Conservation (phyloP, 2,113 vertebrate species). For the Microcebus murinus region DNA sequence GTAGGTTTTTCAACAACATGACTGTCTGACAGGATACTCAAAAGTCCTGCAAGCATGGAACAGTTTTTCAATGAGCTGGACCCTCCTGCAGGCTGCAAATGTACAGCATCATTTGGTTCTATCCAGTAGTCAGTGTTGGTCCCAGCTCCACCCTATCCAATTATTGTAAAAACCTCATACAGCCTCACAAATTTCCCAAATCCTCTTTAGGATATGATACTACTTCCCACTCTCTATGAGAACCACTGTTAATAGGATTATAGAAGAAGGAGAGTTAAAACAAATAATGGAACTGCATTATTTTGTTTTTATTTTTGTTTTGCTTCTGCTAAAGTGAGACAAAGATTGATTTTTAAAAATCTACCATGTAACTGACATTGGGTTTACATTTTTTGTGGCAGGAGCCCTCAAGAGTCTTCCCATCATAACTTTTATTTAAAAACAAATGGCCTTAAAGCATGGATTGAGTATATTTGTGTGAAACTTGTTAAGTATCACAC, state of each 20-base stretch:
- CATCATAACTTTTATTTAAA: not conserved
- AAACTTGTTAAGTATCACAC: not conserved
- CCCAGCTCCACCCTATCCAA: not conserved
- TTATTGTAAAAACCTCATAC: not conserved
- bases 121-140: not conserved
- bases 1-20: not conserved
- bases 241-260: not conserved
- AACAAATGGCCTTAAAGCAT: not conserved
- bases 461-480: not conserved
- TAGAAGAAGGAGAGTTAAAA: not conserved
- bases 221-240: not conserved
- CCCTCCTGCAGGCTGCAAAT: not conserved
- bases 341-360: conserved; percentile 33
- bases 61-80: not conserved
- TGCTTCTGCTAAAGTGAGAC: conserved; percentile 8
- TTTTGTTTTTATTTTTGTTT: conserved; percentile 5
- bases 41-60: not conserved
- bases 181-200: not conserved
- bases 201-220: not conserved
- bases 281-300: not conserved
- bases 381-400: not conserved
- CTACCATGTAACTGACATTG: conserved; percentile 6
- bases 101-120: not conserved
- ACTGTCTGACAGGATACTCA: not conserved
- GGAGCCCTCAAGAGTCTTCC: not conserved